These are phyloP conservation scores for Plebejus melissa DNA, from an alignment of 2,888 invertebrate species.

Conservation along the genomic window DNA sequence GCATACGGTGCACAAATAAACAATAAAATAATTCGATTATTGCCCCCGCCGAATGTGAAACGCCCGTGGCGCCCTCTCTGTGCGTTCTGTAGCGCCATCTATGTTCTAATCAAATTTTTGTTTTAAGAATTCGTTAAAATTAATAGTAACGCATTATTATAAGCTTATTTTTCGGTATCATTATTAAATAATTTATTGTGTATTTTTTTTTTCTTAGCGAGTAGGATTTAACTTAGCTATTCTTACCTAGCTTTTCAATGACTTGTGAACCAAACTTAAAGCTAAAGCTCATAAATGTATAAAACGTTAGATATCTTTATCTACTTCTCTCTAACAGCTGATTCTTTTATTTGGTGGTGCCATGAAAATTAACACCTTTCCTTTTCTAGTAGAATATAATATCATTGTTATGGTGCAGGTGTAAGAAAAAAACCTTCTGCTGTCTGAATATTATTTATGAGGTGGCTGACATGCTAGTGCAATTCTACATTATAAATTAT, in stretches of 20 bases:
- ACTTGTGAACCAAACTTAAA: too few relatives aligned
- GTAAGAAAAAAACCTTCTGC: too few relatives aligned
- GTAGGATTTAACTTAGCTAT: background rate
- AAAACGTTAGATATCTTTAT: too few relatives aligned
- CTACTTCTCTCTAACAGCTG: too few relatives aligned
- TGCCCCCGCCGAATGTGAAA: background rate
- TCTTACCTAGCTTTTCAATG: background rate
- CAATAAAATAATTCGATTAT: background rate
- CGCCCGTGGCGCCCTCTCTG: background rate
- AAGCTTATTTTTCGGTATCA: background rate
- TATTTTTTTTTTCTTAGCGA: too few relatives aligned
- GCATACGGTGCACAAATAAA: background rate
- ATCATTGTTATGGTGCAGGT: background rate
- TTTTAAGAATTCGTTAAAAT: background rate
- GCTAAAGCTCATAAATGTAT: too few relatives aligned
- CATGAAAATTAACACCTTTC: background rate
- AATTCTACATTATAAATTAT: too few relatives aligned
- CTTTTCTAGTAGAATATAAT: background rate
- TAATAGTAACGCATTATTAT: background rate
- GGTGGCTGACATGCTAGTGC: too few relatives aligned
- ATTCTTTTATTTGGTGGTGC: background rate
- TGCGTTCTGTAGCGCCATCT: constrained; percentile 6
- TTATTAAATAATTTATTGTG: background rate
- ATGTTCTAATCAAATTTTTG: background rate
- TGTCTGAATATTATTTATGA: too few relatives aligned